A percentile compares a stretch with the other conserved stretches of the same genome.
These are phyloP conservation scores for Mungos mungo DNA, from an alignment of 2,113 vertebrate genomes.

Conservation along the genomic window DNA sequence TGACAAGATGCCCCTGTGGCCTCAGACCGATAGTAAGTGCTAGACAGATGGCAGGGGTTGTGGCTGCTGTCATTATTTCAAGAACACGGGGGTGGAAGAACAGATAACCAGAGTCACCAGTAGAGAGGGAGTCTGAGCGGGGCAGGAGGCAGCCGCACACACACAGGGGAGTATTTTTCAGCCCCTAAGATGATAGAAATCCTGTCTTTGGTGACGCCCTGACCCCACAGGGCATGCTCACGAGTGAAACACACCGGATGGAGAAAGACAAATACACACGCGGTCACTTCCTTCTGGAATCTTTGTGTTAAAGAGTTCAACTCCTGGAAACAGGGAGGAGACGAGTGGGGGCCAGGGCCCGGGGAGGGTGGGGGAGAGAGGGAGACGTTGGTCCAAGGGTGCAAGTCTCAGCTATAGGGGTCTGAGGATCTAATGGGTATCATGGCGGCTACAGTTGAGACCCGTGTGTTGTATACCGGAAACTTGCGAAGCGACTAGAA, in stretches of 20 bases:
- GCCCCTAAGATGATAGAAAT: not conserved
- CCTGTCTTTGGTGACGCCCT: not conserved
- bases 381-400: not conserved
- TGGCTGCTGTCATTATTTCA: not conserved
- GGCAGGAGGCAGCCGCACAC: too few species aligned
- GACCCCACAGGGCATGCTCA: not conserved
- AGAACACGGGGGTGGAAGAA: not conserved
- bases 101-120: not conserved
- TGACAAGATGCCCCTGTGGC: fast-evolving
- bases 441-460: not conserved
- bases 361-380: too few species aligned
- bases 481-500: not conserved
- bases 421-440: not conserved
- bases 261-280: not conserved
- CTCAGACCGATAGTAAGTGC: fast-evolving
- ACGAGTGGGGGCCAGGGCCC: not conserved
- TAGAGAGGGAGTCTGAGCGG: not conserved
- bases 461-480: not conserved
- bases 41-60: not conserved
- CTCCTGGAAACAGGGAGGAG: not conserved
- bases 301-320: not conserved
- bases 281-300: not conserved
- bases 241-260: not conserved
- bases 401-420: not conserved
- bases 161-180: not conserved